Evolutionary conservation across 2,797 vertebrate genomes (phyloP), one percentile per base, ranked within the genome.

Genomic region (Cygnus olor): DNA sequence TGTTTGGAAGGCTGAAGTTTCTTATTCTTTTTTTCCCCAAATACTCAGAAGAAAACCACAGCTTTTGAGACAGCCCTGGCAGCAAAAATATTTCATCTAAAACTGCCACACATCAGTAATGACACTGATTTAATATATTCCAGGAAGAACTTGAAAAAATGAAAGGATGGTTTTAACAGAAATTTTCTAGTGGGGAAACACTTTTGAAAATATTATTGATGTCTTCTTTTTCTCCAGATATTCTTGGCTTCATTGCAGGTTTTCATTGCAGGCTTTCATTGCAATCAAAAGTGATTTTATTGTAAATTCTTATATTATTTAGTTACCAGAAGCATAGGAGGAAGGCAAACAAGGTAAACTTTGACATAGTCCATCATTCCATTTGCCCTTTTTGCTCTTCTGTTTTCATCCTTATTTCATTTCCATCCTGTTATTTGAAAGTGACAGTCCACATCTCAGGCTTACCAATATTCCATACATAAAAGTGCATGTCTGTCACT

Each of bases 41-140:
- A 93, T 68, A 64, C 40, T 49, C 0, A 0, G 51, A 78, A 84
- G 44, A 73, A 95, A 88, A 72, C 0, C 70, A 64, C 7, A 78
- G 32, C 80, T 93, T 95, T 93, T 40, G 93, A 90, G 76, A 6
- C 30, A 85, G 30, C 80, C 14, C 68, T 85, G 79, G 87, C 60
- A 95, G 32, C 13, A 90, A 80, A 93, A 79, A 2, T 1, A 10
- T 61, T 51, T 68, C 25, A 21, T 90, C 80, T 61, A 65, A 71
- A 93, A 24, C 18, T 87, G 25, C 47, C 65, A 78, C 44, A 87
- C 6, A 92, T 40, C 36, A 82, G 30, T 24, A 6, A 11, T n/a
- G 24, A 56, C 28, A 85, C 5, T 42, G 69, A 94, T 85, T 90
- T 86, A 91, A 85, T 36, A 51, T 65, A 22, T 92, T 60, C 69